These are phyloP conservation scores for Gulo gulo DNA, from an alignment of 2,113 vertebrate species.

Conservation along the genomic window DNA sequence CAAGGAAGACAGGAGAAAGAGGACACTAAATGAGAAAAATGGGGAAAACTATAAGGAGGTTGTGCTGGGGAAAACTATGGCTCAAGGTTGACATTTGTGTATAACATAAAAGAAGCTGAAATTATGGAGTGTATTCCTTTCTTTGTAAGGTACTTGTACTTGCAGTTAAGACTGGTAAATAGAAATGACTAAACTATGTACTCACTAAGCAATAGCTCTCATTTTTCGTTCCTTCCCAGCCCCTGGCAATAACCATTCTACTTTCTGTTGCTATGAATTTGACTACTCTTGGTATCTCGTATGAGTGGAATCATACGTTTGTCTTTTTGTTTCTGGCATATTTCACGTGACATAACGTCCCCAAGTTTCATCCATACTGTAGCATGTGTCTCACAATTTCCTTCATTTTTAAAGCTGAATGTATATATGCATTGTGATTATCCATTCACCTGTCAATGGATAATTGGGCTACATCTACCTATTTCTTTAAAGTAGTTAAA, in stretches of 20 bases:
- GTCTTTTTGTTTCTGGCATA: neutral
- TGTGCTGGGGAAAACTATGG: neutral
- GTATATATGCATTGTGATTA: neutral
- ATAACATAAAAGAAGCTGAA: slow-evolving; percentile 38
- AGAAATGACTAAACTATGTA: neutral
- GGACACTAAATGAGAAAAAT: neutral
- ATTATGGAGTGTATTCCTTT: slow-evolving; percentile 23
- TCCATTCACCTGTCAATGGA: neutral
- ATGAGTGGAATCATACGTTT: neutral
- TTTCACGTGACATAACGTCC: neutral
- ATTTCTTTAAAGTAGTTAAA: neutral
- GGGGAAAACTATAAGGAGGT: neutral
- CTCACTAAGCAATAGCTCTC: neutral
- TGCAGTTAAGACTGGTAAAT: slow-evolving; percentile 15
- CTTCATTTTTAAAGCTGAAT: neutral
- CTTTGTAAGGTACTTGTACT: slow-evolving; percentile 51
- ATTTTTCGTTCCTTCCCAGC: neutral
- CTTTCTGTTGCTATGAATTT: neutral
- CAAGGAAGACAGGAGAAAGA: slow-evolving; percentile 22
- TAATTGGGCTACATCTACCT: neutral
- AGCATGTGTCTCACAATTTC: neutral
- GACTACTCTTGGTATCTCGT: neutral
- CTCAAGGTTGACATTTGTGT: slow-evolving; percentile 7
- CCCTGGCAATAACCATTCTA: neutral
- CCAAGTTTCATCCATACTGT: neutral